A percentile compares a stretch with the other conserved stretches of the same genome.
Conservation (phyloP, 2,113 vertebrate genomes). For the Ia io region DNA sequence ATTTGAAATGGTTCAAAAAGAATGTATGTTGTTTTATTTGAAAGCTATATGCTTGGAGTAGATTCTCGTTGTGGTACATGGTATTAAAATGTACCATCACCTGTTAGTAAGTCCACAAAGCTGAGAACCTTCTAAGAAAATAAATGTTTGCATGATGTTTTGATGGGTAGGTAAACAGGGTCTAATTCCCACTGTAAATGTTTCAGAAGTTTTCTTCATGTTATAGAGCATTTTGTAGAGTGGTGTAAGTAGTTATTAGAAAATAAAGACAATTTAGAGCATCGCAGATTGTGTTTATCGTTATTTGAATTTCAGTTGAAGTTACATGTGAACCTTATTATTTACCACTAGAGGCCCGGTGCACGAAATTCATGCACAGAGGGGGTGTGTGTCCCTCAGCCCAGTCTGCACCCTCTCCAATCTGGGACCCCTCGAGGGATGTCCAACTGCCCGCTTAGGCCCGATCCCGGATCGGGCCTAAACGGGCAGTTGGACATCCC, state of each 20-base stretch:
- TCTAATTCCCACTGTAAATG: background rate
- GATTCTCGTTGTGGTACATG: background rate
- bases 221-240: background rate
- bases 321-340: background rate
- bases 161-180: background rate
- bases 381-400: too few relatives aligned
- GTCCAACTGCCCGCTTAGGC: too few relatives aligned
- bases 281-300: background rate
- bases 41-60: background rate
- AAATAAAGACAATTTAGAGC: constrained; percentile 59
- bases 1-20: background rate
- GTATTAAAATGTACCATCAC: background rate
- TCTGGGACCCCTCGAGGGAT: too few relatives aligned
- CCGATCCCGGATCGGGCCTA: too few relatives aligned
- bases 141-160: background rate
- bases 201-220: background rate
- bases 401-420: too few relatives aligned
- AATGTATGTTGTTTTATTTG: constrained; percentile 35
- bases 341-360: too few relatives aligned
- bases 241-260: constrained; percentile 35
- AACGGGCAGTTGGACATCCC: too few relatives aligned
- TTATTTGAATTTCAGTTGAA: background rate
- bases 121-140: background rate
- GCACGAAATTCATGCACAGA: too few relatives aligned
- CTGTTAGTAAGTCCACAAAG: background rate